These are phyloP conservation scores for Tiliacea citrago DNA, from an alignment of 2,888 invertebrate species.

Conservation along the genomic window DNA sequence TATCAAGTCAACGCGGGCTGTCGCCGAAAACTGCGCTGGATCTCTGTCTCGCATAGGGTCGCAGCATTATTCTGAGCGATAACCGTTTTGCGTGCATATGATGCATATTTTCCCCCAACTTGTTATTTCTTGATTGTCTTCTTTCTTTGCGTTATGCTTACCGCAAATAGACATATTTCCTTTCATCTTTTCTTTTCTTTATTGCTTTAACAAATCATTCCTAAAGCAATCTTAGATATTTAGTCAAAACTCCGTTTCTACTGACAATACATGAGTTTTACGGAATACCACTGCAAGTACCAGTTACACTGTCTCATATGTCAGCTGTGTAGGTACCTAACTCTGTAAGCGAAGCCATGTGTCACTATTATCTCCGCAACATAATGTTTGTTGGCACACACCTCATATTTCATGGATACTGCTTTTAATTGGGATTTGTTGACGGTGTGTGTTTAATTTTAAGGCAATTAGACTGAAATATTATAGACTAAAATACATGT, in stretches of 20 bases:
- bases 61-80: too few species aligned
- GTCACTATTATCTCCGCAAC: conserved; percentile 39
- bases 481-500: conserved; percentile 6
- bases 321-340: background rate
- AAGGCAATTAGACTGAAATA: conserved; percentile 17
- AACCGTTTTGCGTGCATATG: too few species aligned
- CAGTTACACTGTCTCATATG: background rate
- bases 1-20: too few species aligned
- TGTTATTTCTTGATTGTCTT: too few species aligned
- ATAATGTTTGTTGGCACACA: conserved; percentile 27
- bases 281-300: background rate
- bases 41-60: too few species aligned
- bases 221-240: too few species aligned
- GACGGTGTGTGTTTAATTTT: conserved; percentile 39
- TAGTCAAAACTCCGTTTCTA: background rate
- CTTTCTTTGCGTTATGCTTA: too few species aligned
- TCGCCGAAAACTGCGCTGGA: too few species aligned
- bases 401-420: conserved; percentile 23
- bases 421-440: conserved; percentile 50
- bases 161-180: too few species aligned
- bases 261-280: background rate
- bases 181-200: too few species aligned
- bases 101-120: too few species aligned
- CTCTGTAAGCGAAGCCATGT: conserved; percentile 15
- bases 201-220: too few species aligned